Percentiles rank a stretch among this genome's conserved stretches.
These are phyloP conservation scores for Venturia canescens DNA, from an alignment of 1,140 invertebrate species.

Conservation along the genomic window DNA sequence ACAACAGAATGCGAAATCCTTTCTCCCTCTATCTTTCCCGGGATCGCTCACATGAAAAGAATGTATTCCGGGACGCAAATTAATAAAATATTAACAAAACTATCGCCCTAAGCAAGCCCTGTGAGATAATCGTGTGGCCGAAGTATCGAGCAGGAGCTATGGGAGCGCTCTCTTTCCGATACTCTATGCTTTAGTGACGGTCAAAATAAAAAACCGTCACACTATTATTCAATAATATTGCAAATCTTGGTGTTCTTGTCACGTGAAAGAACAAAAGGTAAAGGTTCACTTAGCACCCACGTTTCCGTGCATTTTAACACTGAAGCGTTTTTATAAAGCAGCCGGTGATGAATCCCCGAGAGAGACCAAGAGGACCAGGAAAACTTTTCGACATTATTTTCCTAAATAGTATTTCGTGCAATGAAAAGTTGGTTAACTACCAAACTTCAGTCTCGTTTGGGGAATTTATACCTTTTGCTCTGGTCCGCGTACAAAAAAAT, in stretches of 20 bases:
- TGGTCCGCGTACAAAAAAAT: conserved; percentile 27
- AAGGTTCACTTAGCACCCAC: neutral
- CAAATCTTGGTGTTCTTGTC: neutral
- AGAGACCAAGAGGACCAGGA: conserved; percentile 49
- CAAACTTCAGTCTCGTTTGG: conserved; percentile 72
- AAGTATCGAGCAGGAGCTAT: no score
- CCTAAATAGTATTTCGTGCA: conserved; percentile 73
- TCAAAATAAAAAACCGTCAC: no score
- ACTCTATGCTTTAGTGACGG: no score
- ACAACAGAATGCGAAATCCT: no score
- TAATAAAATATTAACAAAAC: no score
- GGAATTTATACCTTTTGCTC: conserved; percentile 67
- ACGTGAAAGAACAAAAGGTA: neutral
- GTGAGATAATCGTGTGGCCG: no score
- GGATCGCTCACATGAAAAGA: no score
- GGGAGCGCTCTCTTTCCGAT: no score
- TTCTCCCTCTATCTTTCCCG: no score
- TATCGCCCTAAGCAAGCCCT: no score
- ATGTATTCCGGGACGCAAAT: no score
- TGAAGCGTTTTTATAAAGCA: conserved; percentile 57
- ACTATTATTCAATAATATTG: neutral
- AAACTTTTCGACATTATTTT: conserved; percentile 73
- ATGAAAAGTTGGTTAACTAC: conserved; percentile 72
- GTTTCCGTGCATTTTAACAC: conserved; percentile 26
- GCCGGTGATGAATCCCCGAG: conserved; percentile 63